Evolutionary conservation across 2,797 vertebrate genomes (phyloP).

Genomic region (Poeciliopsis turneri): DNA sequence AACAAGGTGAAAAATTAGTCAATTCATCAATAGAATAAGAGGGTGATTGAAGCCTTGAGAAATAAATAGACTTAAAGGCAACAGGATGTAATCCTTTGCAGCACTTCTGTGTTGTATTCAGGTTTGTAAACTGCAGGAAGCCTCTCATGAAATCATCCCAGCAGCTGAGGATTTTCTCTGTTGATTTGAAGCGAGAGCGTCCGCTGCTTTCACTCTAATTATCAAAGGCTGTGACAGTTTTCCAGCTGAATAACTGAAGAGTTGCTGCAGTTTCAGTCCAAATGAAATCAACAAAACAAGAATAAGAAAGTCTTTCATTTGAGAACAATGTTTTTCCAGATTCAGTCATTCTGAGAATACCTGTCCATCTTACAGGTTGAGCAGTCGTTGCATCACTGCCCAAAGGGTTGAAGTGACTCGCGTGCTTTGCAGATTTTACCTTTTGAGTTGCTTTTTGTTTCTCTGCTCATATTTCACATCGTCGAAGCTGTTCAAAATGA

Average conservation of each 20-base stretch:
- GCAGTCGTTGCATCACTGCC: neutral
- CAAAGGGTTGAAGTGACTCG: neutral
- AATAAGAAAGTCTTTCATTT: neutral
- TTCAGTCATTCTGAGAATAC: neutral
- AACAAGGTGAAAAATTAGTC: neutral
- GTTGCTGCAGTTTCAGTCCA: neutral
- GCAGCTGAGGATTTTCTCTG: neutral
- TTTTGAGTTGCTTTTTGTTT: neutral
- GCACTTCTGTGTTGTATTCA: neutral
- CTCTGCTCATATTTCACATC: neutral
- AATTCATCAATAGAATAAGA: neutral
- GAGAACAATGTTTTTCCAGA: neutral
- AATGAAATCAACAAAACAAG: neutral
- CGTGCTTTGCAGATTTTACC: neutral
- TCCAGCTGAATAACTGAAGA: neutral
- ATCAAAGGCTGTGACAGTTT: neutral
- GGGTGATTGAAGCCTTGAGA: neutral
- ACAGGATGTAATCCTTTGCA: neutral
- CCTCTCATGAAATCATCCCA: neutral
- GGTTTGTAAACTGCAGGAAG: neutral
- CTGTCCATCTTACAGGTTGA: neutral
- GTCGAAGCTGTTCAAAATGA: neutral
- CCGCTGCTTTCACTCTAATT: neutral
- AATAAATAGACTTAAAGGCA: neutral
- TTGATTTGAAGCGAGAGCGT: neutral